Evolutionary conservation across 2,113 vertebrate genomes (phyloP), one percentile per base, ranked within the genome.

Genomic region (Gymnorhina tibicen): DNA sequence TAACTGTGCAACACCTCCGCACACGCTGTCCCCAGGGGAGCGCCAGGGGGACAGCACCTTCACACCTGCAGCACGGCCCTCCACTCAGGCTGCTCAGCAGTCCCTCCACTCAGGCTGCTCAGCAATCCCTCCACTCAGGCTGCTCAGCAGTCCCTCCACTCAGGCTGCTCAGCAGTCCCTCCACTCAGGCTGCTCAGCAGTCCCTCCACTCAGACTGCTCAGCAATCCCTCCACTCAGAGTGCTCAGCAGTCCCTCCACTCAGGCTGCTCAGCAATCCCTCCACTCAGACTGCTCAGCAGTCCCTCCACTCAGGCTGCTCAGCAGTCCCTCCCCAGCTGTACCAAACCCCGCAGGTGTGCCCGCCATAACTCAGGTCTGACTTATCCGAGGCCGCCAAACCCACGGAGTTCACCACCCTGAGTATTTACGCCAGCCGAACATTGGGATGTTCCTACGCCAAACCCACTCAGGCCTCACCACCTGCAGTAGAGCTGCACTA

Each of bases 341-440:
- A 26, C 60, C 24, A 27, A 46, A 33, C 20, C 28, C 59, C 0
- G 0, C 28, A 63, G 42, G 8, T 19, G 32, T 50, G 68, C 52
- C 56, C 42, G 35, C 42, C 33, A 10, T 3, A 39, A 13, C 80
- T 67, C 42, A 11, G 18, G 15, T 35, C 19, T 39, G 26, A 7
- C 26, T 47, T 15, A 15, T 5, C 59, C 26, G 41, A 41, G n/a
- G 24, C 52, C 24, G 28, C 32, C n/a, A 64, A 92, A 39, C 39
- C 26, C 46, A 11, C 0, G 0, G 17, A 27, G 23, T 8, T 85
- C 47, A 32, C 10, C 46, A 53, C 8, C 4, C 41, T 30, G 27
- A 52, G 24, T 20, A 21, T n/a, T 42, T 37, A 53, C 23, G 26
- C 60, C 53, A 62, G 59, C 21, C 50, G 21, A 69, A 33, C 32